Evolutionary conservation across 1,140 invertebrate species (phyloP).

Genomic region (Vollenhovia emeryi): DNA sequence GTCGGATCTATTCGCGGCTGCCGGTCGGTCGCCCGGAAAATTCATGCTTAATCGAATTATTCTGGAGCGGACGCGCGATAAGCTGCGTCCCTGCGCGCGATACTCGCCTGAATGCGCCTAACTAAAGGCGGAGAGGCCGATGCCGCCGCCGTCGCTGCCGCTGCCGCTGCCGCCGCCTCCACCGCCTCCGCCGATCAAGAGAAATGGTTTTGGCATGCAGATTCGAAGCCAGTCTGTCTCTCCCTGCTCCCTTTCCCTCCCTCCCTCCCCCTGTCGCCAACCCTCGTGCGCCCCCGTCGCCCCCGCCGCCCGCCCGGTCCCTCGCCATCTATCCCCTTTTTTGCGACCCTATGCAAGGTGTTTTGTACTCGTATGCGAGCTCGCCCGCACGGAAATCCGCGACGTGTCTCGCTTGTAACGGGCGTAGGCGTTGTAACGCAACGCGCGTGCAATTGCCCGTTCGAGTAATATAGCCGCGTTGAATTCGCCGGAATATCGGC

Average conservation of each 20-base stretch:
- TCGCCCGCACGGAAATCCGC: conserved; percentile 59
- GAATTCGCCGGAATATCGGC: conserved; percentile 47
- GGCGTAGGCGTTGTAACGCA: conserved; percentile 43
- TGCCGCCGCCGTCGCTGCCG: neutral
- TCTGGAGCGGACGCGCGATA: conserved; percentile 67
- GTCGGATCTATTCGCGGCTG: conserved; percentile 38
- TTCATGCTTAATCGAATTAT: conserved; percentile 71
- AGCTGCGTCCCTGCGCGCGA: conserved; percentile 67
- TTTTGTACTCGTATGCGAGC: conserved; percentile 59
- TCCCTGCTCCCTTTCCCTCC: conserved; percentile 27
- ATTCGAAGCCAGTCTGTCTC: conserved; percentile 72
- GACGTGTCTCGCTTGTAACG: conserved; percentile 56
- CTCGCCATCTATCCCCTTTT: neutral
- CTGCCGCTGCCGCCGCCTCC: conserved; percentile 40
- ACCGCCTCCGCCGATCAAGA: conserved; percentile 61
- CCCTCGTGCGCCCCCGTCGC: neutral
- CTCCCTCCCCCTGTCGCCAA: neutral
- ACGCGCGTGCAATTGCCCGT: conserved; percentile 48
- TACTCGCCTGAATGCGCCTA: conserved; percentile 65
- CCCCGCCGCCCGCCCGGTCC: neutral
- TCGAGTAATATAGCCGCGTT: conserved; percentile 42
- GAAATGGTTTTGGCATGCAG: conserved; percentile 76
- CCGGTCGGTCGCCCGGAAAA: conserved; percentile 70
- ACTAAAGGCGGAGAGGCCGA: conserved; percentile 68
- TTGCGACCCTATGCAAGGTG: conserved; percentile 60